Evolutionary conservation across 1,140 invertebrate genomes (phyloP), one percentile per base, ranked within the genome.

Genomic region (Prorops nasuta): DNA sequence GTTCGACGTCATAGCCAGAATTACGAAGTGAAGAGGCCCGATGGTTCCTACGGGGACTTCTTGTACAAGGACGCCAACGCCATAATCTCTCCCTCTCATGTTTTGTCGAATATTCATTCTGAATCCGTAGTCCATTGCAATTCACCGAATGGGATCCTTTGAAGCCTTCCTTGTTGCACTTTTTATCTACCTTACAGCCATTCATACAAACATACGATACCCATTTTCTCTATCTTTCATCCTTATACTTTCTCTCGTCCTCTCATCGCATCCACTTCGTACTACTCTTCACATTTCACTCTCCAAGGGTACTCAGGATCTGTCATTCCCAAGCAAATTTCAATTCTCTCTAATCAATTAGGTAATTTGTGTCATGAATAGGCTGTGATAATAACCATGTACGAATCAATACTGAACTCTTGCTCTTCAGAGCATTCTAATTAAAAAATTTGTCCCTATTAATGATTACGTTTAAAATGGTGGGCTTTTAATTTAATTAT

Each of bases 331-430:
- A 62, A 14, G 37, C 64, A 64, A 64, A 66, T 66, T 58, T 66
- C 55, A 53, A 64, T 64, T 60, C 64, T 64, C 64, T 66, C 58
- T 53, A 51, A n/a, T n/a, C n/a, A n/a, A n/a, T n/a, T n/a, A n/a
- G n/a, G n/a, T n/a, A n/a, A n/a, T n/a, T n/a, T n/a, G n/a, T n/a
- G n/a, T n/a, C n/a, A n/a, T n/a, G n/a, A n/a, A n/a, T n/a, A n/a
- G n/a, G n/a, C n/a, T n/a, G n/a, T n/a, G n/a, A n/a, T n/a, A n/a
- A n/a, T n/a, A n/a, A n/a, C n/a, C n/a, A n/a, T n/a, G n/a, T n/a
- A n/a, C n/a, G n/a, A n/a, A n/a, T n/a, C n/a, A n/a, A n/a, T n/a
- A n/a, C n/a, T n/a, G n/a, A n/a, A n/a, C n/a, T n/a, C n/a, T n/a
- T n/a, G n/a, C n/a, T n/a, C n/a, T n/a, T n/a, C n/a, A n/a, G n/a